Evolutionary conservation across 2,113 vertebrate species (phyloP).

Genomic region (Himantopus leucocephalus): DNA sequence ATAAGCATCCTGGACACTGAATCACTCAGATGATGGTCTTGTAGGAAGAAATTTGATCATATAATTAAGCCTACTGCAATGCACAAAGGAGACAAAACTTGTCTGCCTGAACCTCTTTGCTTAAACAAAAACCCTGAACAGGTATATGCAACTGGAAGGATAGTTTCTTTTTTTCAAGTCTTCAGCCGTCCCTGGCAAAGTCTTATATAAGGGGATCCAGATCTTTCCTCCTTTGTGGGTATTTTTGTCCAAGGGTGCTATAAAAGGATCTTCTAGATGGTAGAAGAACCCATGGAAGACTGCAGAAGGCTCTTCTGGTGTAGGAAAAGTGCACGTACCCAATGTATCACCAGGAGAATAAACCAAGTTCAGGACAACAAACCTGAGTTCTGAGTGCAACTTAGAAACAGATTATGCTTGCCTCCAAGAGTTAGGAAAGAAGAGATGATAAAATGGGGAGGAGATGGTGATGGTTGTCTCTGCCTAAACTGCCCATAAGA

Average conservation of each 20-base stretch:
- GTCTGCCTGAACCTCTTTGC: not conserved
- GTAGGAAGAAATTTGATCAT: not conserved
- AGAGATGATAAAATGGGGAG: not conserved
- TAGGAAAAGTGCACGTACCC: fast-evolving
- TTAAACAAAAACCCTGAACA: not conserved
- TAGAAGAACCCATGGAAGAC: not conserved
- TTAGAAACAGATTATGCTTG: not conserved
- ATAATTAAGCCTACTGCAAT: not conserved
- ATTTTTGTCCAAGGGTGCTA: not conserved
- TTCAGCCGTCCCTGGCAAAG: not conserved
- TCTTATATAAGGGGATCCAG: not conserved
- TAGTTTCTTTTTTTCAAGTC: not conserved
- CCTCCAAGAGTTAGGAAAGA: not conserved
- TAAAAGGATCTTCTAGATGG: not conserved
- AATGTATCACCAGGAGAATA: not conserved
- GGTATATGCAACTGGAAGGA: not conserved
- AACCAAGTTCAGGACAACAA: not conserved
- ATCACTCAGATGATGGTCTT: not conserved
- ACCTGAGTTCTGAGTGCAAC: not conserved
- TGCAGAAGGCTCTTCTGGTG: not conserved
- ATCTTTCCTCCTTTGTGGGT: not conserved
- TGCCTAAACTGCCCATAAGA: not conserved
- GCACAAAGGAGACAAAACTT: not conserved
- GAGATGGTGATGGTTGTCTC: not conserved
- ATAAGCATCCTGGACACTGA: not conserved